These are phyloP conservation scores for Antennarius maculatus DNA, from an alignment of 2,797 vertebrate species.

Conservation along the genomic window DNA sequence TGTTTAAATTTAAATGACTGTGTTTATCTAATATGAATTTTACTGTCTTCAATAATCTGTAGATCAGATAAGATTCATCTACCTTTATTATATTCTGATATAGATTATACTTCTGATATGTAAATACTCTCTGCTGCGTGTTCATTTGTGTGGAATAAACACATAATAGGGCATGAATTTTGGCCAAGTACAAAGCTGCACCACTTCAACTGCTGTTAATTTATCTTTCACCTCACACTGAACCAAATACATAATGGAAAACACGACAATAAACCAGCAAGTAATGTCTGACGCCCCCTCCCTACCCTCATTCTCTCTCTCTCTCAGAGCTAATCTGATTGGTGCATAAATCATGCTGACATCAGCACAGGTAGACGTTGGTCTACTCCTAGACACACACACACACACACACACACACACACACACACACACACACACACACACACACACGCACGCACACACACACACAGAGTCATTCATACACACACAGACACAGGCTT, in stretches of 20 bases:
- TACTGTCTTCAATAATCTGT: background rate
- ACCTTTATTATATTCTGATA: too few relatives aligned
- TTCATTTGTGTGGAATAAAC: background rate
- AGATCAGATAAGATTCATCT: background rate
- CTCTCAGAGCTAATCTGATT: slow-evolving; percentile 74
- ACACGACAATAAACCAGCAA: slow-evolving; percentile 50
- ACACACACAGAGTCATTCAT: slow-evolving; percentile 6
- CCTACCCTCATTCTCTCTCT: slow-evolving; percentile 39
- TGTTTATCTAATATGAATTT: background rate
- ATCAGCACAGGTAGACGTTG: slow-evolving; percentile 77
- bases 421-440: slow-evolving; percentile 32
- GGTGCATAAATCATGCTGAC: slow-evolving; percentile 83
- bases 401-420: slow-evolving; percentile 25
- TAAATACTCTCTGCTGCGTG: background rate
- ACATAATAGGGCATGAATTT: background rate
- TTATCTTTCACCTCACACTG: slow-evolving; percentile 31
- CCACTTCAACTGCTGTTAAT: slow-evolving; percentile 17
- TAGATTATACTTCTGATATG: too few relatives aligned
- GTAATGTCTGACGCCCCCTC: slow-evolving; percentile 40
- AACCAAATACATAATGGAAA: slow-evolving; percentile 35
- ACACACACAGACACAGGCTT: slow-evolving; percentile 21
- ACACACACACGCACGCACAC: slow-evolving; percentile 23
- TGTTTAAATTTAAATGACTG: background rate
- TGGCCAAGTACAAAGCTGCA: slow-evolving; percentile 10
- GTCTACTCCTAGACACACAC: slow-evolving; percentile 54